Base-by-base conservation (phyloP, 2,113 vertebrate species). In the Steatornis caripensis region DNA sequence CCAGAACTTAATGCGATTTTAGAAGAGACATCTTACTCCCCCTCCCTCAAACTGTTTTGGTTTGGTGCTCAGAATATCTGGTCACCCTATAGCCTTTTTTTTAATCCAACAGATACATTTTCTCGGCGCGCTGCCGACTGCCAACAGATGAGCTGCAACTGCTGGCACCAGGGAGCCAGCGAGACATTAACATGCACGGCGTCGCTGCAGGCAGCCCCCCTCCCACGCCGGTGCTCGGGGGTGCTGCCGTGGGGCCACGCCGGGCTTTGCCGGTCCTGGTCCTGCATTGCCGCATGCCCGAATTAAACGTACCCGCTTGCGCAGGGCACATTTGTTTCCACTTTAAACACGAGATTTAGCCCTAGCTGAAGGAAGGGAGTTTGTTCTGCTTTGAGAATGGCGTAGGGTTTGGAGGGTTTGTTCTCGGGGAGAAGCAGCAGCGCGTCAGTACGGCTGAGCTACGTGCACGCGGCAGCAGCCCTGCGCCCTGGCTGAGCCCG, bases 11-110 rank as follows among this genome's bases (percentile, higher is more conserved):
- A 61, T 23, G 61, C 5, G 11, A 41, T 68, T 84, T 51, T 39
- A 37, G 15, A 46, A 83, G 65, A 77, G 82, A 66, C 72, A 22
- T 45, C 57, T 29, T 51, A 2, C 75, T 61, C 91, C 87, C 49
- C 82, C 77, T 64, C 71, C 36, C 57, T 29, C 80, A 20, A 20
- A 49, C 34, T 36, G 48, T 7, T 93, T 61, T 79, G 79, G 17
- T 90, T 48, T 36, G n/a, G 43, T 93, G 93, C 96, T 94, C 94
- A 20, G 41, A 97, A 95, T 57, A 96, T 81, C 81, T 89, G 60
- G 53, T 95, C 91, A 90, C 57, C 94, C 86, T 5, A 21, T 45
- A 92, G 80, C 85, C 70, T 91, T 89, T 82, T 83, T 80, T 57
- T 86, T 37, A 60, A 89, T 83, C 95, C 81, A 68, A n/a, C 62